phyloP scores from a whole-genome alignment of 2,888 invertebrate genomes.

The Serripes groenlandicus region DNA sequence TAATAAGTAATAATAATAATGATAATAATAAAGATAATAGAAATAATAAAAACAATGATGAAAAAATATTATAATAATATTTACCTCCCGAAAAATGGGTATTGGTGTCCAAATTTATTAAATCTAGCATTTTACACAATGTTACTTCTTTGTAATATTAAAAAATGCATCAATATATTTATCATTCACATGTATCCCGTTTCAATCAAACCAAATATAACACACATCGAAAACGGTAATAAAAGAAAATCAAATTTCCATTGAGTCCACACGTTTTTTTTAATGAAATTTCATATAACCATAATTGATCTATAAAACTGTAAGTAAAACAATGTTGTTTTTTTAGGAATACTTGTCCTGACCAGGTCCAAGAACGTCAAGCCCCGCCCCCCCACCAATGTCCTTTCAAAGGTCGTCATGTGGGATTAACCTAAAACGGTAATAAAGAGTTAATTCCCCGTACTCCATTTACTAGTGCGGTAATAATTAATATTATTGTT shows the following conservation, averaged over 20 bases:
- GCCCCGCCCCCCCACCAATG: neutral
- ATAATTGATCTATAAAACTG: too few relatives aligned
- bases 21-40: neutral
- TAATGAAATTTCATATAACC: too few relatives aligned
- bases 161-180: neutral
- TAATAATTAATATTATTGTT: conserved; percentile 18
- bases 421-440: conserved; percentile 16
- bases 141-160: neutral
- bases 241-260: neutral
- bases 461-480: neutral
- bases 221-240: neutral
- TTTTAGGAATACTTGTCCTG: neutral
- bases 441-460: conserved; percentile 1
- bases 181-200: neutral
- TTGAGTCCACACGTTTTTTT: neutral
- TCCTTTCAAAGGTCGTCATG: too few relatives aligned
- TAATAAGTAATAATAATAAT: neutral
- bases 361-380: neutral
- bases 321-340: neutral
- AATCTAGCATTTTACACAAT: conserved; percentile 16
- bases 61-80: neutral
- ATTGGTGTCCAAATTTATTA: conserved; percentile 22
- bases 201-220: neutral
- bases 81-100: neutral
- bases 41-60: neutral